Evolutionary conservation across 2,888 invertebrate species (phyloP), one percentile per base, ranked within the genome.

Genomic region (Athrips mouffetella): DNA sequence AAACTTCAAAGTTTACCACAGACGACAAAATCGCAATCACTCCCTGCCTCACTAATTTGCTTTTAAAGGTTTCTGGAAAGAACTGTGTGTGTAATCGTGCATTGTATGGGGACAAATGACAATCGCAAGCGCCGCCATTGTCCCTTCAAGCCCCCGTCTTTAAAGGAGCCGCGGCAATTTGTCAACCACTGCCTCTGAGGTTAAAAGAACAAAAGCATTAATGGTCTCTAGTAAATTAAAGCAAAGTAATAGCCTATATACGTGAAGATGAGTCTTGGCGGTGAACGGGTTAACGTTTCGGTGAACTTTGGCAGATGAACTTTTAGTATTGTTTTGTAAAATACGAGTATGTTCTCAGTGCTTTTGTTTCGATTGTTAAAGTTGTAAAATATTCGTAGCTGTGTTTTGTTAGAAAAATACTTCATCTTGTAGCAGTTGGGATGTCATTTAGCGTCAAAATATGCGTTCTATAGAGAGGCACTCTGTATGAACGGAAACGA

Each of bases 61-160:
- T 88, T 87, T 88, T 87, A 85, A 88, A 88, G 79, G 82, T 83
- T 85, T 78, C 80, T 77, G 73, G 76, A 62, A 62, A 66, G 68
- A 79, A 81, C 81, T 80, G 76, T 74, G 73, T 77, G 76, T 76
- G 80, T 76, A 83, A 83, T 80, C 80, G 80, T 58, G 74, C 67
- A 80, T 86, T 86, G 85, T 85, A 67, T 57, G 67, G 67, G 66
- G 74, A 76, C 80, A 81, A 78, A 76, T 70, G 73, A 64, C 62
- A 57, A 59, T 57, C 45, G 63, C 61, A 65, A 69, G 65, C 59
- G 60, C 57, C 59, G 60, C 70, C 72, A 74, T 78, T 76, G 76
- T 77, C 13, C 25, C 45, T 31, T 31, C 33, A 52, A 58, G 55
- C 65, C 37, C 11, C 37, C 21, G 37, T 18, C 42, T 42, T 42